Evolutionary conservation across 2,888 invertebrate genomes (phyloP), one percentile per base, ranked within the genome.

Genomic region (Drosophila stalkeri): DNA sequence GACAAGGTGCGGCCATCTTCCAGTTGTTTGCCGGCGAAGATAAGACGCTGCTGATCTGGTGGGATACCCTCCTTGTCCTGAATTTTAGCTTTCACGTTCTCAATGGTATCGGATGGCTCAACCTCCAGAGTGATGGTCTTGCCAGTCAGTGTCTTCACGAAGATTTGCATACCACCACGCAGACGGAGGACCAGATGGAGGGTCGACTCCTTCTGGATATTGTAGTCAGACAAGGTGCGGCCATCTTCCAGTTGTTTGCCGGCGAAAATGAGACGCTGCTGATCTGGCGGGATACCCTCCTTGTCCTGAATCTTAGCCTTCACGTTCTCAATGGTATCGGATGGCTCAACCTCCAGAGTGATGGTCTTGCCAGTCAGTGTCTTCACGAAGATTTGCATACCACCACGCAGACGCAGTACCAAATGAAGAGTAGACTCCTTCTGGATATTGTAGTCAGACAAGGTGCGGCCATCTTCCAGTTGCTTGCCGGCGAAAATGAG

Each of bases 121-220:
- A 27, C 27, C 27, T 27, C 27, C 27, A 27, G 27, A 27, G 27
- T 27, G 27, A 82, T 82, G 18, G 82, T 82, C 43, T 82, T 82
- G 2, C 82, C 77, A 0, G 79, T 77, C 2, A 77, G 11, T 0
- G 77, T 77, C 55, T 77, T 77, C 23, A 77, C 77, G 14, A 81
- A 87, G 55, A 87, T 85, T 31, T 81, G 66, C 74, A 91, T 87
- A 52, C 99, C 99, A 94, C 99, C 99, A 76, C 97, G 95, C 60
- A 98, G 95, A 86, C 98, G 95, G 72, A 97, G 94, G 82, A 97
- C 97, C 91, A 98, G 94, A 92, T 98, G 97, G n/a, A 98, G 94
- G 0, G 97, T 97, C 0, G 97, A 97, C 93, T 97, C 97, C 93
- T 98, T 98, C 93, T 98, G 98, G 91, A 98, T 98, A 93, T 98